Evolutionary conservation across 2,113 vertebrate genomes (phyloP).

Genomic region (Labeo catla): DNA sequence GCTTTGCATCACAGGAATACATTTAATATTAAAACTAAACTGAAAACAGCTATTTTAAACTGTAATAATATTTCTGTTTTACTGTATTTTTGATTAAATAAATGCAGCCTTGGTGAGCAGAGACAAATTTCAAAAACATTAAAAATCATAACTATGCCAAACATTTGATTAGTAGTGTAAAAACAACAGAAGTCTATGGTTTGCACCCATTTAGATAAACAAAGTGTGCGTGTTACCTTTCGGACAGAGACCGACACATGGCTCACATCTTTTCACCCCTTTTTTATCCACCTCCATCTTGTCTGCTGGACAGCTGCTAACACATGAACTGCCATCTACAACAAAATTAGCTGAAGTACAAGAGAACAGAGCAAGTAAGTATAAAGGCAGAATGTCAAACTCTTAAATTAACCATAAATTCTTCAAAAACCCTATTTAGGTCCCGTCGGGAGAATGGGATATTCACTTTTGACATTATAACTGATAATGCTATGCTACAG

Average conservation of each 20-base stretch:
- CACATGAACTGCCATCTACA: conserved; percentile 90
- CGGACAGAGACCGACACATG: conserved; percentile 86
- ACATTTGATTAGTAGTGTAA: neutral
- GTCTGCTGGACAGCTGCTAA: conserved; percentile 85
- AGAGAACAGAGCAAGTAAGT: conserved; percentile 13
- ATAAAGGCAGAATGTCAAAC: neutral
- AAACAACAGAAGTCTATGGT: neutral
- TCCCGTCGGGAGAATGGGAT: neutral
- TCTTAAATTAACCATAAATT: neutral
- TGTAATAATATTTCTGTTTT: neutral
- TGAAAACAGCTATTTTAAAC: neutral
- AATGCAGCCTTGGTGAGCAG: neutral
- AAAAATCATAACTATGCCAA: neutral
- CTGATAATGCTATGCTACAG: neutral
- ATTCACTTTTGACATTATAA: neutral
- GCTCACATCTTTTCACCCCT: conserved; percentile 86
- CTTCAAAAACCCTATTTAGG: neutral
- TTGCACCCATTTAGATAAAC: neutral
- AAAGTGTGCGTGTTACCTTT: conserved; percentile 79
- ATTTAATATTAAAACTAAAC: neutral
- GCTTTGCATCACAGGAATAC: neutral
- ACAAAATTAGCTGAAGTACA: conserved; percentile 83
- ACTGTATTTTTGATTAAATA: neutral
- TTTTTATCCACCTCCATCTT: conserved; percentile 91
- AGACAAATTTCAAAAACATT: neutral